Evolutionary conservation across 2,113 vertebrate genomes (phyloP), one percentile per base, ranked within the genome.

Genomic region (Polypterus senegalus): DNA sequence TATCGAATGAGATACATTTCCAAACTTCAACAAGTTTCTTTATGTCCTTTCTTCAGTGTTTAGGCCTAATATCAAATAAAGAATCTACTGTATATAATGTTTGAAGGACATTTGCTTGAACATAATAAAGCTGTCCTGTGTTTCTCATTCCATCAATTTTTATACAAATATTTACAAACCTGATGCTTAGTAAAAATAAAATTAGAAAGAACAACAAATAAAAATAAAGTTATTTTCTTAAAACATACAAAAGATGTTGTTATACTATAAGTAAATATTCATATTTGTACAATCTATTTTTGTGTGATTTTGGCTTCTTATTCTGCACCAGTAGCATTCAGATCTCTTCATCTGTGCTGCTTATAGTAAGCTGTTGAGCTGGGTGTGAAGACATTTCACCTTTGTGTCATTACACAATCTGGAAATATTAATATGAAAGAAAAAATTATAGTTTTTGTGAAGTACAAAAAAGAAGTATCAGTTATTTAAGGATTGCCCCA

Each of bases 191-290:
- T 72, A 62, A 79, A 71, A 66, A 67, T 60, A 56, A 71, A 75
- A 70, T 63, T 77, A 65, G 65, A 71, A 65, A 56, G 61, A 67
- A 60, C 63, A 67, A 74, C 57, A 48, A 71, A 66, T 54, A 65
- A 73, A 27, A 58, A 58, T 27, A 54, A 57, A 65, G 69, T 49
- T 65, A 27, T 27, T 49, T 62, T 5, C 44, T 63, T 54, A 58
- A 70, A 59, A 67, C 63, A 67, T 70, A 64, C 67, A 64, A 76
- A 82, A 82, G 73, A 76, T 80, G 79, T 69, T 80, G 79, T 69
- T 27, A 27, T 27, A 27, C 27, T 27, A 27, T 27, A 27, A 27
- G 27, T 27, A 27, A 27, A 27, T 27, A 27, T 27, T 27, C 27
- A 27, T 27, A 27, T 27, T 27, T 27, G 27, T 27, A 27, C 27